Conservation (phyloP, 92 coral and sea anemone species). For the Blastomussa wellsi region DNA sequence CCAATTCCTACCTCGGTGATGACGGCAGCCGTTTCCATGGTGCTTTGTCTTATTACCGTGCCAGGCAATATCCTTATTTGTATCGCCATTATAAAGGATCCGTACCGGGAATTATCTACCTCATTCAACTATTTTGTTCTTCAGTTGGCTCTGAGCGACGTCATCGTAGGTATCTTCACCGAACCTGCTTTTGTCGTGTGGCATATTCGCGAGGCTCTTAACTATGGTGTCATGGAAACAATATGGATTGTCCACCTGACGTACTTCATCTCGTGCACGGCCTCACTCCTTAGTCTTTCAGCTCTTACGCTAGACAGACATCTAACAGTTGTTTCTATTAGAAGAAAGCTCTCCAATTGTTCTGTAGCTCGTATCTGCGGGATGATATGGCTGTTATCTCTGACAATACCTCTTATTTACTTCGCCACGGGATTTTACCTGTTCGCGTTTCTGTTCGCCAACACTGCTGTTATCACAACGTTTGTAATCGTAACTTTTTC, state of each 20-base stretch:
- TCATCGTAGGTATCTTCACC: slow-evolving; percentile 71
- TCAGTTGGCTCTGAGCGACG: slow-evolving; percentile 85
- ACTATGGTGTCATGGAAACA: slow-evolving; percentile 47
- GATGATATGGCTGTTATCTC: slow-evolving; percentile 55
- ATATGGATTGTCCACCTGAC: slow-evolving; percentile 73
- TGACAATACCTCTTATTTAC: slow-evolving; percentile 59
- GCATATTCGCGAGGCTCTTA: slow-evolving; percentile 80
- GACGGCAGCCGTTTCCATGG: slow-evolving; percentile 64
- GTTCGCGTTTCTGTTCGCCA: slow-evolving; percentile 76
- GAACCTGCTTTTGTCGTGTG: slow-evolving; percentile 83
- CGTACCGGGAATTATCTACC: slow-evolving; percentile 73
- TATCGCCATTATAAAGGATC: slow-evolving; percentile 79
- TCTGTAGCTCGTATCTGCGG: slow-evolving; percentile 42
- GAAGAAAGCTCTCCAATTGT: slow-evolving; percentile 49
- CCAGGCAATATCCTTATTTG: slow-evolving; percentile 86
- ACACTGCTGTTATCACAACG: slow-evolving; percentile 66
- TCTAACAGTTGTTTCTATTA: slow-evolving; percentile 73
- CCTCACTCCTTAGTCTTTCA: slow-evolving; percentile 80
- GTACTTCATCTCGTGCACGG: slow-evolving; percentile 76
- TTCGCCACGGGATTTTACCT: slow-evolving; percentile 70
- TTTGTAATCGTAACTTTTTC: slow-evolving; percentile 64
- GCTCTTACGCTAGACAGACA: slow-evolving; percentile 85
- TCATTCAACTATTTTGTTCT: slow-evolving; percentile 89
- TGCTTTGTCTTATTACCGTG: slow-evolving; percentile 73
- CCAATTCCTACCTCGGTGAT: slow-evolving; percentile 71